A percentile compares a stretch with the other conserved stretches of the same genome.
phyloP scores from a whole-genome alignment of 2,113 vertebrate species.

The Elephantulus edwardii region DNA sequence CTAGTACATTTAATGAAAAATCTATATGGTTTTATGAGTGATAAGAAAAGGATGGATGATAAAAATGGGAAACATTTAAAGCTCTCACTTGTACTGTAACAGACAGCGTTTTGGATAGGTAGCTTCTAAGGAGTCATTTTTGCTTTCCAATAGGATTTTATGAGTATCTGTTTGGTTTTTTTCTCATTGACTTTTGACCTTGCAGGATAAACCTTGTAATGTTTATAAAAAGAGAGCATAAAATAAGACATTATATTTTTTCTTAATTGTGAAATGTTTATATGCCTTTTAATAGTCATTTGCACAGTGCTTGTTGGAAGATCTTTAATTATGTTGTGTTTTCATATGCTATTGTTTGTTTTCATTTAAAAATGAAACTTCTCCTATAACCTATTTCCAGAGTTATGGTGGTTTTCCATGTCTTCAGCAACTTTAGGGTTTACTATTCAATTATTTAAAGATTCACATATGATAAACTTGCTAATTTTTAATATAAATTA shows the following conservation, averaged over 20 bases:
- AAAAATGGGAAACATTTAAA: constrained; percentile 53
- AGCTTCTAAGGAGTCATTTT: neutral
- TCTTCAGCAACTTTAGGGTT: neutral
- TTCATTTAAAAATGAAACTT: neutral
- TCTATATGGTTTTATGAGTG: constrained; percentile 54
- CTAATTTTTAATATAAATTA: neutral
- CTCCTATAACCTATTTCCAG: neutral
- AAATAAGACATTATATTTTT: neutral
- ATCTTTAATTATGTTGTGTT: neutral
- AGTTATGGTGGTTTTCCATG: neutral
- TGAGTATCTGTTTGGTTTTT: neutral
- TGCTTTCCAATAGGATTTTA: neutral
- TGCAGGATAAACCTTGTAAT: constrained; percentile 27
- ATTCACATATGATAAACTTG: neutral
- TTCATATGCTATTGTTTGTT: neutral
- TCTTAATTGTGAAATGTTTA: constrained; percentile 3
- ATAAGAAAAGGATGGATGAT: constrained; percentile 31
- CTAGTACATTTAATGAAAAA: constrained; percentile 52
- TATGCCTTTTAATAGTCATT: neutral
- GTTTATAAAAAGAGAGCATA: neutral
- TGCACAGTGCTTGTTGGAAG: neutral
- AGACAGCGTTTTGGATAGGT: constrained; percentile 13
- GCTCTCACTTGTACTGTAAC: constrained; percentile 22
- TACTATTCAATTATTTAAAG: neutral
- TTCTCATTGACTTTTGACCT: constrained; percentile 51